Percentiles rank a stretch among this genome's conserved stretches.
These are phyloP conservation scores for Pholis gunnellus DNA, from an alignment of 2,113 vertebrate species.

Conservation along the genomic window DNA sequence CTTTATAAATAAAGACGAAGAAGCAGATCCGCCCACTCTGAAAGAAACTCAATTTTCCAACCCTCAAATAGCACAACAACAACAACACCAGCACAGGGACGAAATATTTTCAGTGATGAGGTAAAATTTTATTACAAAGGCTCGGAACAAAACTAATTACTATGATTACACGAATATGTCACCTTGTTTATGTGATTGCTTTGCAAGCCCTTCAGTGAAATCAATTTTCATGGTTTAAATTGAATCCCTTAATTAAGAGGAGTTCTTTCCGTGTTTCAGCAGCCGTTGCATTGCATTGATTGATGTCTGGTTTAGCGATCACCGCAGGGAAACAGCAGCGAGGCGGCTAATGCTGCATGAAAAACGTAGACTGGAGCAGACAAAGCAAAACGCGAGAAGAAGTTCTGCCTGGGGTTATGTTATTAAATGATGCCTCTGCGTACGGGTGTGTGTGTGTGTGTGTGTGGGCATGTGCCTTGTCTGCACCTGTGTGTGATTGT, in stretches of 20 bases:
- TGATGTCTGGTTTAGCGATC: conserved; percentile 64
- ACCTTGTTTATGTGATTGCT: conserved; percentile 73
- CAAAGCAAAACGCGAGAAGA: conserved; percentile 48
- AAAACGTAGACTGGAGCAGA: conserved; percentile 35
- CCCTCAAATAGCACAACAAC: not conserved
- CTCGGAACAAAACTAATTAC: conserved; percentile 54
- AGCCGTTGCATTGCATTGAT: conserved; percentile 51
- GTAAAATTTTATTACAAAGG: conserved; percentile 31
- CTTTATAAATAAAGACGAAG: conserved; percentile 5
- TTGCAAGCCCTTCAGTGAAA: conserved; percentile 59
- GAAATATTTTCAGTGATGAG: conserved; percentile 22
- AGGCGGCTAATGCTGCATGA: conserved; percentile 30
- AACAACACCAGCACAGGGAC: not conserved
- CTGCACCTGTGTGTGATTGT: conserved; percentile 1
- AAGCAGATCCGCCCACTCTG: not conserved
- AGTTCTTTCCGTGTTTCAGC: conserved; percentile 47
- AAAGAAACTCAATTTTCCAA: not conserved
- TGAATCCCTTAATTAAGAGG: conserved; percentile 70
- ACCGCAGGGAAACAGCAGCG: conserved; percentile 26
- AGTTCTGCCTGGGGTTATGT: conserved; percentile 31
- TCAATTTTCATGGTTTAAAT: conserved; percentile 73
- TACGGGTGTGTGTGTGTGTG: not conserved
- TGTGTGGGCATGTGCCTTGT: not conserved
- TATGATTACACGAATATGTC: conserved; percentile 65
- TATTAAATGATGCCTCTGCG: conserved; percentile 35